Conservation (phyloP, 2,797 vertebrate genomes). For the Micrastur ruficollis region DNA sequence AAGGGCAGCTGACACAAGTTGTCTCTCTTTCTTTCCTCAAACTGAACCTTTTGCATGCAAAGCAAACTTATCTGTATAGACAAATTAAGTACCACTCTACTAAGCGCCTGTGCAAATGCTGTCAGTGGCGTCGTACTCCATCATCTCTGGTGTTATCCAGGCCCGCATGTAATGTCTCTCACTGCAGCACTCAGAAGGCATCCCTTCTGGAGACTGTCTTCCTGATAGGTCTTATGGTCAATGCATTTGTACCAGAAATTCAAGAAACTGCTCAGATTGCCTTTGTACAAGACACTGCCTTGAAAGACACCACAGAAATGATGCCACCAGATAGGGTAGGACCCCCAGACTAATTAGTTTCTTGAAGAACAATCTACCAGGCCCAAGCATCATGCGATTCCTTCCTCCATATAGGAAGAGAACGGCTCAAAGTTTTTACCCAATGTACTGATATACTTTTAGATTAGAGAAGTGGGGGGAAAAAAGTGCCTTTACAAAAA, state of each 20-base stretch:
- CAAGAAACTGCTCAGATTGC: background rate
- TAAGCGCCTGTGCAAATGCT: background rate
- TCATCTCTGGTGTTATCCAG: background rate
- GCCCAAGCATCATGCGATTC: background rate
- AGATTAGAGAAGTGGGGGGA: background rate
- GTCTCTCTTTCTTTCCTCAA: background rate
- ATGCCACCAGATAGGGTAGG: background rate
- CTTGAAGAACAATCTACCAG: background rate
- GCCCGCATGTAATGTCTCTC: background rate
- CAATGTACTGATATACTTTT: background rate
- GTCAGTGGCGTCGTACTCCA: background rate
- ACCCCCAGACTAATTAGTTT: background rate
- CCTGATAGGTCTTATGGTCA: background rate
- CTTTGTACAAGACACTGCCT: background rate
- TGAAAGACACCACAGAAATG: background rate
- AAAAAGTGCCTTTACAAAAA: background rate
- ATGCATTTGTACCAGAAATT: background rate
- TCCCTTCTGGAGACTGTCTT: background rate
- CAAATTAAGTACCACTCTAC: background rate
- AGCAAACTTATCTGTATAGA: background rate
- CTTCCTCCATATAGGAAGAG: background rate
- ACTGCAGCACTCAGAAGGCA: background rate
- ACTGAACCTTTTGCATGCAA: background rate
- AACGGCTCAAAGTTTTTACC: background rate
- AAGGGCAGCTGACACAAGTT: background rate